Conservation (phyloP, 2,888 invertebrate genomes). For the Caenorhabditis wallacei region DNA sequence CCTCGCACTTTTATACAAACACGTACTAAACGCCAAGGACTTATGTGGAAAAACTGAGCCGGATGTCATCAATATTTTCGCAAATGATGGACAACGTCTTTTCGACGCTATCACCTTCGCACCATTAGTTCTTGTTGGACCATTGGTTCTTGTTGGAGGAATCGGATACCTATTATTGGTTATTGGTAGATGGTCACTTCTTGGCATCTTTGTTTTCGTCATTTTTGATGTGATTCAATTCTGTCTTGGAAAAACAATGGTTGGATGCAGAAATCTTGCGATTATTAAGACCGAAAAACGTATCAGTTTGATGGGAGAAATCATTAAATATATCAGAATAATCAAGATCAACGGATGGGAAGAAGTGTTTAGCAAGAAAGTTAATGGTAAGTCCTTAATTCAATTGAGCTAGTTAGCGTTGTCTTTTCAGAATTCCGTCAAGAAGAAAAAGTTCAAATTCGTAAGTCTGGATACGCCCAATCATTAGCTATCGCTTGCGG, state of each 20-base stretch:
- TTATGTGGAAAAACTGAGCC: conserved; percentile 60
- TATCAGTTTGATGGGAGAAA: conserved; percentile 85
- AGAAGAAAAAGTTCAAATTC: conserved; percentile 85
- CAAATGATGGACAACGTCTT: conserved; percentile 84
- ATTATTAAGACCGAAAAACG: conserved; percentile 81
- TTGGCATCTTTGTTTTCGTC: conserved; percentile 84
- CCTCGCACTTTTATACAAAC: conserved; percentile 83
- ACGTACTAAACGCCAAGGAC: conserved; percentile 57
- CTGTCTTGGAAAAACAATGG: conserved; percentile 81
- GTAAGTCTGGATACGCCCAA: conserved; percentile 86
- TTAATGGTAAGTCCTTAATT: conserved; percentile 78
- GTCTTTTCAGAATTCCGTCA: conserved; percentile 85
- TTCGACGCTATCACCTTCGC: conserved; percentile 84
- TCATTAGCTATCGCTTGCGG: conserved; percentile 86
- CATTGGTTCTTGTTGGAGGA: conserved; percentile 83
- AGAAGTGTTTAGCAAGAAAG: conserved; percentile 85
- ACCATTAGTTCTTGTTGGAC: conserved; percentile 84
- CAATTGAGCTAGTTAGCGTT: neutral
- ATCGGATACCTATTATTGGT: conserved; percentile 83
- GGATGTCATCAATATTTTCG: conserved; percentile 84
- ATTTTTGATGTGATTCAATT: conserved; percentile 83
- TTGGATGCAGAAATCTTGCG: conserved; percentile 78
- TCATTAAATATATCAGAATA: conserved; percentile 86
- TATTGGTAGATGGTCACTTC: conserved; percentile 84
- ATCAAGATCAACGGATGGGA: conserved; percentile 88